phyloP scores from a whole-genome alignment of 2,113 vertebrate species.

The Ammodytes marinus region DNA sequence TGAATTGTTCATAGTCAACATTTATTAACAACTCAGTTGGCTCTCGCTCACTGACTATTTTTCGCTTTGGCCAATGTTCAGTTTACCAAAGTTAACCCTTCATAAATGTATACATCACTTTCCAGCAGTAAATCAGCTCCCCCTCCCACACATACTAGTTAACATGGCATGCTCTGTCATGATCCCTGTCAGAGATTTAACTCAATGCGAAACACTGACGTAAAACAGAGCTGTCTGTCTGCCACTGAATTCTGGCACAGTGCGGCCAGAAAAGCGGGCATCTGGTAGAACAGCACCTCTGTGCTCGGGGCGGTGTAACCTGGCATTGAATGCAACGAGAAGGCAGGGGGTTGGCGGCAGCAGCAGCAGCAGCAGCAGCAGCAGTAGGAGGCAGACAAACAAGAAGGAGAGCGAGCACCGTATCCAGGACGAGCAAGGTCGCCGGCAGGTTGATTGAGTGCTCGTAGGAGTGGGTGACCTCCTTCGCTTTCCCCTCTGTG shows the following conservation, averaged over 20 bases:
- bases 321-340: slow-evolving; percentile 66
- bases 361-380: no score
- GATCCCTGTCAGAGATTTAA: slow-evolving; percentile 37
- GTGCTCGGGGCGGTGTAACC: slow-evolving; percentile 54
- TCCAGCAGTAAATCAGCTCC: neutral
- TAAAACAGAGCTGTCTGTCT: slow-evolving; percentile 42
- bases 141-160: slow-evolving; percentile 16
- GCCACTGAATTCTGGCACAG: slow-evolving; percentile 38
- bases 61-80: neutral
- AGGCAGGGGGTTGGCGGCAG: slow-evolving; percentile 53
- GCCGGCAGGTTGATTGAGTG: slow-evolving; percentile 78
- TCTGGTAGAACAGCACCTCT: slow-evolving; percentile 61
- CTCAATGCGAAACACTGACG: slow-evolving; percentile 1
- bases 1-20: neutral
- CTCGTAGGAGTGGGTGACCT: slow-evolving; percentile 84
- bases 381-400: slow-evolving; percentile 52
- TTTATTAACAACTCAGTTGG: slow-evolving; percentile 9
- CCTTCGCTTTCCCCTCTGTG: slow-evolving; percentile 72
- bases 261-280: slow-evolving; percentile 38
- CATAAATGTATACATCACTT: slow-evolving; percentile 1
- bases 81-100: neutral
- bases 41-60: neutral
- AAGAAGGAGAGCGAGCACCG: slow-evolving; percentile 47
- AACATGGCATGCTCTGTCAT: slow-evolving; percentile 31
- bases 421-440: slow-evolving; percentile 84